Base-by-base conservation (phyloP, 2,113 vertebrate genomes). In the Cyanistes caeruleus region DNA sequence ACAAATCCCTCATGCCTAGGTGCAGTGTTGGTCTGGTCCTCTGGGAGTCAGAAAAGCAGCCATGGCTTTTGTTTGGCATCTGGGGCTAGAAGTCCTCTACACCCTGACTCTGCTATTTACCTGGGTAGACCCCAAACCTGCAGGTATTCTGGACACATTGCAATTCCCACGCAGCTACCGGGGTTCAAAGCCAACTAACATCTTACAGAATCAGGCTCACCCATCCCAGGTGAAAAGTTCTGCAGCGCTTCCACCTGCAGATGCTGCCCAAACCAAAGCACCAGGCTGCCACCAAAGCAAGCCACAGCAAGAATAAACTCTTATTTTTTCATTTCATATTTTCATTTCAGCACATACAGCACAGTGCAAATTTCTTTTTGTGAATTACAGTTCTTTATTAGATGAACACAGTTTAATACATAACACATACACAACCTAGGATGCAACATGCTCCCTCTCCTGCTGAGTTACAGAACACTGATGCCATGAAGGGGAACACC, bases 311-410 rank as follows among this genome's bases (percentile, higher is more conserved):
- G 69, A 70, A 56, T 9, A 44, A 48, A 25, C 9, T 59, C 5
- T 0, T 3, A 2, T 14, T 35, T 24, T n/a, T 25, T 3, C 58
- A 4, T 17, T 12, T 39, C 43, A 43, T 43, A 15, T 6, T 55
- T 59, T 43, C 11, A 39, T 65, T 53, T 31, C 8, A 48, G 39
- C 64, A 53, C 44, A 67, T 1, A 87, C 9, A 21, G 37, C 79
- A 25, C 52, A 55, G 31, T 3, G 11, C 60, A 23, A 76, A n/a
- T 3, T 15, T 2, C 9, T 35, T 37, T 62, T 59, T 9, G 39
- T n/a, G 10, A 75, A 48, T 81, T 16, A 41, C 22, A 11, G 6
- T 82, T 87, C 73, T 96, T 96, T 96, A 96, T 97, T 96, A 89
- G 64, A 49, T 2, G 62, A 79, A 84, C 56, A 91, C 1, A 3